Evolutionary conservation across 2,797 vertebrate genomes (phyloP), one percentile per base, ranked within the genome.

Genomic region (Pangasius djambal): DNA sequence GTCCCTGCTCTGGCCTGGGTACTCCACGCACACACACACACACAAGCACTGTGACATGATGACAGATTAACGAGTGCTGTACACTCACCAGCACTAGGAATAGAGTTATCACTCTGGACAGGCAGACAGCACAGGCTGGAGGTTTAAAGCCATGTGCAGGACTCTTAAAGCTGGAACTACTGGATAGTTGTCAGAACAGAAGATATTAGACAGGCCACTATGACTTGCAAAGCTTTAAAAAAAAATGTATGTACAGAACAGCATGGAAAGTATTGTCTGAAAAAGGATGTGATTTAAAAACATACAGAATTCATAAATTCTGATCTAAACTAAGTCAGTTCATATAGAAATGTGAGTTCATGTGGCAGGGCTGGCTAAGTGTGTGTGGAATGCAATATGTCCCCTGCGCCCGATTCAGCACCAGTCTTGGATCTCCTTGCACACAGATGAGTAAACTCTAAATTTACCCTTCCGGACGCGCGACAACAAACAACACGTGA

Each of bases 71-170:
- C 93, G 90, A 65, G 94, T 90, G 91, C 95, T 93, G 95, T 96
- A 95, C 95, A 96, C 95, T 96, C 94, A 94, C 95, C 94, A 95
- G 91, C 95, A 95, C 96, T 94, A 96, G 96, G 95, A 96, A 96
- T 96, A 94, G 94, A 96, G 94, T 94, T 94, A 95, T 96, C 94
- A 93, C 93, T 93, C 86, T 87, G 94, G 94, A 95, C 94, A 94
- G 93, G 93, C 94, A 95, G 94, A 92, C 94, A 94, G 92, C 91
- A 92, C 94, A 94, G 90, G 92, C 89, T 88, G 92, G 93, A 93
- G 93, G 92, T 74, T 81, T 92, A 92, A 90, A 93, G 93, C 91
- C 92, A 92, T 84, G 91, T 92, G 86, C 91, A 91, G 61, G 87
- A 93, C 31, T 59, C 31, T 13, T 18, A 57, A 57, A 55, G 6